phyloP scores from a whole-genome alignment of 2,888 invertebrate species.

The Nycteola revayana region DNA sequence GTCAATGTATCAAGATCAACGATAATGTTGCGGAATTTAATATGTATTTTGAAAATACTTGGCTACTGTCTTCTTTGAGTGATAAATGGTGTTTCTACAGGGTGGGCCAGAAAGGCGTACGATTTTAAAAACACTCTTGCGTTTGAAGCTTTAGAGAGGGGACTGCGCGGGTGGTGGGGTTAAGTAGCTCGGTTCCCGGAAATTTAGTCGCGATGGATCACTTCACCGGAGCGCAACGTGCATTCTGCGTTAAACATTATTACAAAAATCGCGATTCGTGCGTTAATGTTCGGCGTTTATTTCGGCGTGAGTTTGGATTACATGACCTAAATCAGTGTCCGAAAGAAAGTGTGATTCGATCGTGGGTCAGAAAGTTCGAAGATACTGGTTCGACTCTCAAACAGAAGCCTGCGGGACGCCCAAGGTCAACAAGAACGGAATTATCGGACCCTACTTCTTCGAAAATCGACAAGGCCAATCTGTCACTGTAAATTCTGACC shows the following conservation, averaged over 20 bases:
- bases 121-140: conserved; percentile 4
- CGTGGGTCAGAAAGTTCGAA: conserved; percentile 12
- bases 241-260: conserved; percentile 8
- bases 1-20: too few relatives aligned
- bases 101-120: conserved; percentile 3
- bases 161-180: conserved; percentile 10
- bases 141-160: conserved; percentile 4
- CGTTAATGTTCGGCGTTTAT: conserved; percentile 8
- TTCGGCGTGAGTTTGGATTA: conserved; percentile 7
- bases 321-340: conserved; percentile 11
- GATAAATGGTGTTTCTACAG: too few relatives aligned
- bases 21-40: too few relatives aligned
- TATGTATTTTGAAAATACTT: too few relatives aligned
- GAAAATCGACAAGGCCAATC: background rate
- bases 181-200: conserved; percentile 10
- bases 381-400: conserved; percentile 13
- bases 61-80: too few relatives aligned
- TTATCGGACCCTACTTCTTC: conserved; percentile 1
- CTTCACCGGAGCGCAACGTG: conserved; percentile 9
- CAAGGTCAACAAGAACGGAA: conserved; percentile 14
- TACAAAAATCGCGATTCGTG: conserved; percentile 8
- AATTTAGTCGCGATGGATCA: conserved; percentile 8
- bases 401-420: conserved; percentile 13
- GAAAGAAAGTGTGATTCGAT: conserved; percentile 15
- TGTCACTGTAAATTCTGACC: background rate